A percentile compares a stretch with the other conserved stretches of the same genome.
These are phyloP conservation scores for Luperina nickerlii DNA, from an alignment of 2,888 invertebrate species.

Conservation along the genomic window DNA sequence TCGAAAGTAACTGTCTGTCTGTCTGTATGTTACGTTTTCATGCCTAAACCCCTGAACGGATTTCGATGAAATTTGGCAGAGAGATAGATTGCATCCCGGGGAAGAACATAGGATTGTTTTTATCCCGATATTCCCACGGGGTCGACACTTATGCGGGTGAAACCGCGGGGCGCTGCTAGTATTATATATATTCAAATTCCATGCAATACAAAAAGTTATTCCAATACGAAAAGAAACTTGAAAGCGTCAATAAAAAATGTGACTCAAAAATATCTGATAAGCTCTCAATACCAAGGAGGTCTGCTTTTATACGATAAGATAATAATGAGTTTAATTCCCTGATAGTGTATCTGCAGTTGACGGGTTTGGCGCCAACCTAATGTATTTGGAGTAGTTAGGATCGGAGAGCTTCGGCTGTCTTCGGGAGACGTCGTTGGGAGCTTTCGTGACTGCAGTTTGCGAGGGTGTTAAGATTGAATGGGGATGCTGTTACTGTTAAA, in stretches of 20 bases:
- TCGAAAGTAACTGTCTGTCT: too few species aligned
- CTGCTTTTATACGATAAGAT: slow-evolving; percentile 67
- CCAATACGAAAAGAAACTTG: slow-evolving; percentile 29
- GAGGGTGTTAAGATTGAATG: not conserved
- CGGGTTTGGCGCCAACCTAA: slow-evolving; percentile 67
- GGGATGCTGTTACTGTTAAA: not conserved
- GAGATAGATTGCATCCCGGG: too few species aligned
- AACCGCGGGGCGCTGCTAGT: too few species aligned
- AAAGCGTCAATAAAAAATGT: slow-evolving; percentile 52
- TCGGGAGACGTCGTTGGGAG: slow-evolving; percentile 16
- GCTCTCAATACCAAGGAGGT: slow-evolving; percentile 43
- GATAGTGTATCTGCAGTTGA: slow-evolving; percentile 63
- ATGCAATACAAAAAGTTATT: slow-evolving; percentile 17
- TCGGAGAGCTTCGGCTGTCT: slow-evolving; percentile 23
- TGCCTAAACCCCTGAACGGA: too few species aligned
- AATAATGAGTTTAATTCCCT: slow-evolving; percentile 61
- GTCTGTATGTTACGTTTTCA: too few species aligned
- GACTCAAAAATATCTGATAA: slow-evolving; percentile 55
- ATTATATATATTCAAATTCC: not conserved
- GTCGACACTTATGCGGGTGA: too few species aligned
- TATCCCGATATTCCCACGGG: too few species aligned
- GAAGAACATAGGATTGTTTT: too few species aligned
- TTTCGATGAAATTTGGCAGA: too few species aligned
- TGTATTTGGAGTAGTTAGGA: slow-evolving; percentile 54
- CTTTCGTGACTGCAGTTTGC: not conserved